Percentiles rank a stretch among this genome's conserved stretches.
phyloP scores from a whole-genome alignment of 2,888 invertebrate species.

The Microctonus aethiopoides region DNA sequence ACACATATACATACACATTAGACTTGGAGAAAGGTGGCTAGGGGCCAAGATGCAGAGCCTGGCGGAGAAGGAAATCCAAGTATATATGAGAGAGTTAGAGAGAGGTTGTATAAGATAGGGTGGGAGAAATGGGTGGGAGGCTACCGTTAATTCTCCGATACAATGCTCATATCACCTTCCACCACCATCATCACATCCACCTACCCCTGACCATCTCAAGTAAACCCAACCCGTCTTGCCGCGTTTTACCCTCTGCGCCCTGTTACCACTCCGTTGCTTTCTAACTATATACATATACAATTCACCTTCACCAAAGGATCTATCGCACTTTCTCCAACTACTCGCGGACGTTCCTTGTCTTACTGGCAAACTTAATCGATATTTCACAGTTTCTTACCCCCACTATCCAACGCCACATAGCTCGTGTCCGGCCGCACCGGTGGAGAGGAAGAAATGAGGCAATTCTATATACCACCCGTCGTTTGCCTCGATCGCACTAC shows the following conservation, averaged over 20 bases:
- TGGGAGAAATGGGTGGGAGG: constrained; percentile 43
- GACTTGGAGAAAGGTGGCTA: constrained; percentile 35
- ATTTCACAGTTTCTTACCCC: constrained; percentile 68
- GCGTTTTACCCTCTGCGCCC: constrained; percentile 27
- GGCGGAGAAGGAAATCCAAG: constrained; percentile 34
- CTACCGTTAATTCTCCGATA: constrained; percentile 67
- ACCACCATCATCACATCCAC: constrained; percentile 60
- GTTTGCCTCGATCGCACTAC: constrained; percentile 29
- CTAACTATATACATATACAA: constrained; percentile 17
- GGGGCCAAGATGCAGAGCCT: constrained; percentile 32
- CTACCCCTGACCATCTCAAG: constrained; percentile 46
- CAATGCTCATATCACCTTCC: constrained; percentile 68
- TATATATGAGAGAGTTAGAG: neutral
- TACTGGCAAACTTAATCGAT: constrained; percentile 68
- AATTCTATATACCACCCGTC: constrained; percentile 14
- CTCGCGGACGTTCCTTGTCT: constrained; percentile 67
- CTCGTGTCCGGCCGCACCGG: constrained; percentile 43
- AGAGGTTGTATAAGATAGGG: constrained; percentile 37
- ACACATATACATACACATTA: no score
- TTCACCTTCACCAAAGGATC: constrained; percentile 28
- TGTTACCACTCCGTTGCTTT: constrained; percentile 34
- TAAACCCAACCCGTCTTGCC: neutral
- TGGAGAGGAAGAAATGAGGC: constrained; percentile 24
- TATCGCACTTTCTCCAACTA: constrained; percentile 40
- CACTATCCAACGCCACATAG: constrained; percentile 48